phyloP scores from a whole-genome alignment of 2,888 invertebrate genomes.

The Cenopis cana region DNA sequence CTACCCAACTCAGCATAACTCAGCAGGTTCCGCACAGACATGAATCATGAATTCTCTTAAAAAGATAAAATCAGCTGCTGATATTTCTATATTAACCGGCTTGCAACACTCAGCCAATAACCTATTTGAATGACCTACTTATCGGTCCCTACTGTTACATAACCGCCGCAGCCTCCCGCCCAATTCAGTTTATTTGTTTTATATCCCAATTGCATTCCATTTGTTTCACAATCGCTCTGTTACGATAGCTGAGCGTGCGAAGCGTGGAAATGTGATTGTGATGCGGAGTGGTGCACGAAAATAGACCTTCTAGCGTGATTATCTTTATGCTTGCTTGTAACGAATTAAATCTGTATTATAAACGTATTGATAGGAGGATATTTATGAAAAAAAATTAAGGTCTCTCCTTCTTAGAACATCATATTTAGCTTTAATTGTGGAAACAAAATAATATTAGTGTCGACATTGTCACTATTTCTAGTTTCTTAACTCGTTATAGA shows the following conservation, averaged over 20 bases:
- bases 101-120: conserved; percentile 10
- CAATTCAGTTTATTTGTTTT: background rate
- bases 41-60: too few species aligned
- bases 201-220: background rate
- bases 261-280: background rate
- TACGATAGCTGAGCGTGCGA: background rate
- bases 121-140: conserved; percentile 22
- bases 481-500: too few species aligned
- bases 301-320: background rate
- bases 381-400: too few species aligned
- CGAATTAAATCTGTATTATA: background rate
- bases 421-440: too few species aligned
- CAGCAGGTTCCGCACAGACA: too few species aligned
- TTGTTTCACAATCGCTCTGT: background rate
- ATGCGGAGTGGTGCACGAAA: background rate
- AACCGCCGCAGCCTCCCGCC: conserved; percentile 7
- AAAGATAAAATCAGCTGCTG: background rate
- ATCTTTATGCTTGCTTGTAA: background rate
- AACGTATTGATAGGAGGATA: background rate
- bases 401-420: too few species aligned
- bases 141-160: conserved; percentile 15
- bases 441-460: too few species aligned
- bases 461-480: too few species aligned
- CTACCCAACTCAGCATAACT: too few species aligned
- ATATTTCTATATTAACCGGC: conserved; percentile 3